Conservation (phyloP, 2,888 invertebrate species). For the Arrhopalites spinosus region DNA sequence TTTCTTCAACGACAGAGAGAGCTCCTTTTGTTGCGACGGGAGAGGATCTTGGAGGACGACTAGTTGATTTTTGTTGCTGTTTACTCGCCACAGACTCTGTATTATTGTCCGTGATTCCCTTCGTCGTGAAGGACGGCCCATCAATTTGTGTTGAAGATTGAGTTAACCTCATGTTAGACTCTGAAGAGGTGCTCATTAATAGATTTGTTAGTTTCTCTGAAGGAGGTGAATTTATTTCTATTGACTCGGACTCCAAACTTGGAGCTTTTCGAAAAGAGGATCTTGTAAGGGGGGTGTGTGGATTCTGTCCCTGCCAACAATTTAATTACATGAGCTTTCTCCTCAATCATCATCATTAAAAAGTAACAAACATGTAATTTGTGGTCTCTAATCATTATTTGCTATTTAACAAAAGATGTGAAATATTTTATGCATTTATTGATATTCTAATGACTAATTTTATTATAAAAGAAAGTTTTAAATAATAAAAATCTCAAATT, state of each 20-base stretch:
- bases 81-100: neutral
- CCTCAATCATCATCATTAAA: too few species aligned
- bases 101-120: slow-evolving; percentile 8
- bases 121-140: neutral
- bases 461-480: too few species aligned
- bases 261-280: slow-evolving; percentile 49
- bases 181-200: neutral
- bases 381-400: too few species aligned
- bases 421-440: too few species aligned
- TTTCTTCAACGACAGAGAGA: slow-evolving; percentile 34
- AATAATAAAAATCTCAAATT: too few species aligned
- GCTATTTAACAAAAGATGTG: too few species aligned
- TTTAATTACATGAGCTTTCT: too few species aligned
- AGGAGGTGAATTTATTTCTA: slow-evolving; percentile 20
- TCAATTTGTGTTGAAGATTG: slow-evolving; percentile 18
- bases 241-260: slow-evolving; percentile 46
- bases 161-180: slow-evolving; percentile 5
- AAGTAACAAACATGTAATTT: too few species aligned
- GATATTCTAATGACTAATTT: too few species aligned
- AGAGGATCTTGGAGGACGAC: slow-evolving; percentile 21
- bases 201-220: slow-evolving; percentile 11
- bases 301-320: slow-evolving; percentile 60
- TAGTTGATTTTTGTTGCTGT: slow-evolving; percentile 13
- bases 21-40: slow-evolving; percentile 21
- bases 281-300: slow-evolving; percentile 43